Conservation (phyloP, 2,888 invertebrate species). For the Epirrhoe tristata region DNA sequence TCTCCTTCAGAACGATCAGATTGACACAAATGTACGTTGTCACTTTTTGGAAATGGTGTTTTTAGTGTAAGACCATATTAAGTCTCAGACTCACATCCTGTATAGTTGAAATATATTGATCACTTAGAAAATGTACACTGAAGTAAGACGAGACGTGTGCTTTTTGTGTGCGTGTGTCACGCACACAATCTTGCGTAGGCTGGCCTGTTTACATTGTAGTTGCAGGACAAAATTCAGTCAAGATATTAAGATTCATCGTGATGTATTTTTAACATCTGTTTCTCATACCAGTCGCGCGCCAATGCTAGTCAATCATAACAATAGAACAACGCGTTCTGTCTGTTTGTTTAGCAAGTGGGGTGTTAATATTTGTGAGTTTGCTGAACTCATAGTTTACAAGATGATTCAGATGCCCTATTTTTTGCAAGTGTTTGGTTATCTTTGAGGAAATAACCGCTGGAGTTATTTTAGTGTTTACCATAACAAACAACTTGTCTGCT, state of each 20-base stretch:
- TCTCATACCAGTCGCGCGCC: neutral
- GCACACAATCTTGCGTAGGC: no score
- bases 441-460: neutral
- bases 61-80: no score
- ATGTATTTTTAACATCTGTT: neutral
- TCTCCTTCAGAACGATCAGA: no score
- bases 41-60: no score
- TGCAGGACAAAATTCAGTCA: neutral
- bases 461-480: neutral
- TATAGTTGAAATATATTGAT: no score
- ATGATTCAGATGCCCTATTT: constrained; percentile 26
- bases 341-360: constrained; percentile 32
- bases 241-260: neutral
- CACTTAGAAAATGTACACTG: no score
- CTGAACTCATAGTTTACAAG: constrained; percentile 33
- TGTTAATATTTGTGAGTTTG: constrained; percentile 36
- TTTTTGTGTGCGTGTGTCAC: no score
- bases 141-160: no score
- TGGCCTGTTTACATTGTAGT: neutral
- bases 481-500: constrained; percentile 1
- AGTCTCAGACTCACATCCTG: no score
- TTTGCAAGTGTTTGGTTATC: constrained; percentile 5
- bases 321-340: constrained; percentile 30
- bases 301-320: constrained; percentile 21
- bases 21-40: no score